A percentile compares a stretch with the other conserved stretches of the same genome.
Conservation (phyloP, 2,113 vertebrate genomes). For the Campylomormyrus tamandua region DNA sequence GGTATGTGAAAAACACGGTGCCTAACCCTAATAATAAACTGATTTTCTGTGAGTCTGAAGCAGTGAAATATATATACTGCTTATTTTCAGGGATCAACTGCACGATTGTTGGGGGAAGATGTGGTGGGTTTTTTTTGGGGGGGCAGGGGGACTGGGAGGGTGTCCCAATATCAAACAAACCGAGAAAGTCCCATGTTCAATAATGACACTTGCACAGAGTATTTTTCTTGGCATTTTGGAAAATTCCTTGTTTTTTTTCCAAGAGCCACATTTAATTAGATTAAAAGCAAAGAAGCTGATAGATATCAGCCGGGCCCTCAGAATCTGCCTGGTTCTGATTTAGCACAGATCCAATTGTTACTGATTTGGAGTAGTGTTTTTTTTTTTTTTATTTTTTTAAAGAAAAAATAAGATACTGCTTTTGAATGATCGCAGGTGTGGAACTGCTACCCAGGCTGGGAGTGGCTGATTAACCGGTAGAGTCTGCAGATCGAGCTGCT, state of each 20-base stretch:
- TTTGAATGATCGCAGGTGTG: constrained; percentile 56
- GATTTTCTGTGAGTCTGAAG: neutral
- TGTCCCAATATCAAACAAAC: constrained; percentile 52
- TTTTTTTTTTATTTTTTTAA: neutral
- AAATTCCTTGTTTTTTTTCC: constrained; percentile 46
- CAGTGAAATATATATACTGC: neutral
- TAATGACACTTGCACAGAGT: constrained; percentile 60
- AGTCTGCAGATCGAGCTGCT: neutral
- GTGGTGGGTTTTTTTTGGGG: neutral
- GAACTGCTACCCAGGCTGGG: constrained; percentile 34
- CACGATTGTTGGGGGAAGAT: neutral
- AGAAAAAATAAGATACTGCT: constrained; percentile 49
- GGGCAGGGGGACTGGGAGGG: neutral
- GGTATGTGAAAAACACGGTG: neutral
- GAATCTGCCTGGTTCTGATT: constrained; percentile 71
- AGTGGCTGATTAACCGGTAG: constrained; percentile 24
- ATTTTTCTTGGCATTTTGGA: constrained; percentile 62
- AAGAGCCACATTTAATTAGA: constrained; percentile 68
- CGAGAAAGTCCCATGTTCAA: constrained; percentile 53
- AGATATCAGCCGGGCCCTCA: constrained; percentile 67
- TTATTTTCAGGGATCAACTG: neutral
- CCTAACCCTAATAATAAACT: neutral
- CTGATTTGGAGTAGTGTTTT: constrained; percentile 58
- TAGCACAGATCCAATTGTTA: constrained; percentile 67
- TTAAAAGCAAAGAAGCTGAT: constrained; percentile 64